Conservation (phyloP, 2,113 vertebrate species). For the Boulengeromyrus knoepffleri region DNA sequence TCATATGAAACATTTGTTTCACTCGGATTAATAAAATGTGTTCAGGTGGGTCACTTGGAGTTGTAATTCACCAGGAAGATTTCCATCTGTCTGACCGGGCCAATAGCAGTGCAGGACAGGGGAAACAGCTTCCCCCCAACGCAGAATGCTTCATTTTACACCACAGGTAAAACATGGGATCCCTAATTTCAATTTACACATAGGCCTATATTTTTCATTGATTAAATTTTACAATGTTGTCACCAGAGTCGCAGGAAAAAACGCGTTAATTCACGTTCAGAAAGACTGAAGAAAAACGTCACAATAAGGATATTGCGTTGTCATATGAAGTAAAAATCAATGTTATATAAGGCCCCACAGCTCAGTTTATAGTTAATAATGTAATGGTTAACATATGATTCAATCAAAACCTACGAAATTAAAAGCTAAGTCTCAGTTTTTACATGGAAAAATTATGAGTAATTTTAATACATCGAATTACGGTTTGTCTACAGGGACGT, state of each 20-base stretch:
- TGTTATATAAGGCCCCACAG: not conserved
- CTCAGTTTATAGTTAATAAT: not conserved
- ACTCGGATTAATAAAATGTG: not conserved
- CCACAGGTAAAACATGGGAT: not conserved
- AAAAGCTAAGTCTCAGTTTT: not conserved
- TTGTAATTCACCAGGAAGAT: not conserved
- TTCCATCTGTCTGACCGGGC: not conserved
- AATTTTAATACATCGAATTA: not conserved
- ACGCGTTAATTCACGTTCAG: not conserved
- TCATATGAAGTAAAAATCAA: not conserved
- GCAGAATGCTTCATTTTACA: not conserved
- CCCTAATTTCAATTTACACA: not conserved
- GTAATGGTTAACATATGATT: not conserved
- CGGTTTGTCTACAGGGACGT: not conserved
- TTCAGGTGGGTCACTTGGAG: not conserved
- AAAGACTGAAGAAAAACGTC: not conserved
- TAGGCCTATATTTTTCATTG: not conserved
- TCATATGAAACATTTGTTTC: not conserved
- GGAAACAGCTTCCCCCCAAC: not conserved
- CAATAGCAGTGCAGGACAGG: not conserved
- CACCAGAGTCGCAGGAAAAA: not conserved
- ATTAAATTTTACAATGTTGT: not conserved
- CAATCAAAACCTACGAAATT: not conserved
- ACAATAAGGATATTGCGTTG: not conserved
- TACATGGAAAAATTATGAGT: not conserved